These are phyloP conservation scores for Sturnira hondurensis DNA, from an alignment of 2,113 vertebrate species.

Conservation along the genomic window DNA sequence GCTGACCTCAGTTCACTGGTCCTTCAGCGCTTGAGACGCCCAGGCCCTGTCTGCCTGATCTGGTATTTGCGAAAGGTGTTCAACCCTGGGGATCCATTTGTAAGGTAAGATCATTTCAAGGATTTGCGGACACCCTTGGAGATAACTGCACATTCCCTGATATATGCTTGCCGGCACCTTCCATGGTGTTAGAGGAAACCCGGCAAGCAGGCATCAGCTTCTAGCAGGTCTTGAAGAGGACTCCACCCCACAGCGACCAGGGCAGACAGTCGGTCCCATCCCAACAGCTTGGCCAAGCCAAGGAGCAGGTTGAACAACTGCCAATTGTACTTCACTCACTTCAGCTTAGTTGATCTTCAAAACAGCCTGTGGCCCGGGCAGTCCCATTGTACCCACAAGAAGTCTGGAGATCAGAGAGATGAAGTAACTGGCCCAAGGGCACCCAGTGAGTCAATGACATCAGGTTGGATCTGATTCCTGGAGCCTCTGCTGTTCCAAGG, in stretches of 20 bases:
- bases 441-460: neutral
- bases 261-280: neutral
- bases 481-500: neutral
- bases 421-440: neutral
- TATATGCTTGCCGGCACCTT: neutral
- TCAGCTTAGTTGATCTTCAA: neutral
- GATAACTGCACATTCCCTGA: neutral
- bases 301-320: neutral
- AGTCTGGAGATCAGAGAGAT: neutral
- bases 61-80: neutral
- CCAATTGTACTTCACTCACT: neutral
- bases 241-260: accelerated
- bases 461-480: neutral
- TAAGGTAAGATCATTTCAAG: neutral
- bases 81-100: neutral
- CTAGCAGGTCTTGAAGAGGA: neutral
- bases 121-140: neutral
- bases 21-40: neutral
- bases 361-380: neutral
- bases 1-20: neutral
- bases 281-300: neutral
- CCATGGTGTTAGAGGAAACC: too few relatives aligned
- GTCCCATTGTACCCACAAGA: neutral
- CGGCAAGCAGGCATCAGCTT: neutral
- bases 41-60: neutral